Evolutionary conservation across 2,113 vertebrate species (phyloP).

Genomic region (Rhegmatorhina hoffmannsi): DNA sequence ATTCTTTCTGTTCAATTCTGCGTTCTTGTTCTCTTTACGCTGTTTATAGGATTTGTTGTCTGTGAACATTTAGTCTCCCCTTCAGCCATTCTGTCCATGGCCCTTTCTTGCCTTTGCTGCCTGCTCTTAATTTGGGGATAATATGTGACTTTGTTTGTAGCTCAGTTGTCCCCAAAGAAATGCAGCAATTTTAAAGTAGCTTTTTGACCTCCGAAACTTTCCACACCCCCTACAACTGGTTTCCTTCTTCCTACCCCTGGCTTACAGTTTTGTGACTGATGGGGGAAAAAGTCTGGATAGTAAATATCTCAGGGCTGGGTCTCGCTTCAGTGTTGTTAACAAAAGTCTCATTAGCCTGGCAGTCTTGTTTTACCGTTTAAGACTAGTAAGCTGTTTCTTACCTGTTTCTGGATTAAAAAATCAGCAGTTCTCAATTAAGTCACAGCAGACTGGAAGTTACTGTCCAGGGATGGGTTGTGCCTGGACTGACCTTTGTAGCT

Average conservation of each 20-base stretch:
- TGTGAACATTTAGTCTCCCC: not conserved
- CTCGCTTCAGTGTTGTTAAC: not conserved
- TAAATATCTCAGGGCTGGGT: not conserved
- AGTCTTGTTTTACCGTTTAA: not conserved
- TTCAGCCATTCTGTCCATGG: rapidly evolving
- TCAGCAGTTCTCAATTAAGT: not conserved
- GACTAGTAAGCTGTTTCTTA: not conserved
- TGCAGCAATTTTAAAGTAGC: not conserved
- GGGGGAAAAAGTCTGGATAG: not conserved
- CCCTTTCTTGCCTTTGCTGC: not conserved
- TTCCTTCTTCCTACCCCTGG: not conserved
- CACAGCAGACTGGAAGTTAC: not conserved
- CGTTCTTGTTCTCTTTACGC: not conserved
- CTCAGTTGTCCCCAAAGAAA: not conserved
- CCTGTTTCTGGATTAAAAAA: not conserved
- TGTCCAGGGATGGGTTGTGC: not conserved
- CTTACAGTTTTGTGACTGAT: not conserved
- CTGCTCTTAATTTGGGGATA: not conserved
- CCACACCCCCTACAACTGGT: rapidly evolving
- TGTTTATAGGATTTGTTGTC: not conserved
- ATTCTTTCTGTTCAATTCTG: not conserved
- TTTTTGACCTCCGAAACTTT: not conserved
- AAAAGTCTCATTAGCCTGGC: not conserved
- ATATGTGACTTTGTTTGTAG: not conserved
- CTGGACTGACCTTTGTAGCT: not conserved